Evolutionary conservation across 2,113 vertebrate genomes (phyloP), one percentile per base, ranked within the genome.

Genomic region (Nyctibius bracteatus): DNA sequence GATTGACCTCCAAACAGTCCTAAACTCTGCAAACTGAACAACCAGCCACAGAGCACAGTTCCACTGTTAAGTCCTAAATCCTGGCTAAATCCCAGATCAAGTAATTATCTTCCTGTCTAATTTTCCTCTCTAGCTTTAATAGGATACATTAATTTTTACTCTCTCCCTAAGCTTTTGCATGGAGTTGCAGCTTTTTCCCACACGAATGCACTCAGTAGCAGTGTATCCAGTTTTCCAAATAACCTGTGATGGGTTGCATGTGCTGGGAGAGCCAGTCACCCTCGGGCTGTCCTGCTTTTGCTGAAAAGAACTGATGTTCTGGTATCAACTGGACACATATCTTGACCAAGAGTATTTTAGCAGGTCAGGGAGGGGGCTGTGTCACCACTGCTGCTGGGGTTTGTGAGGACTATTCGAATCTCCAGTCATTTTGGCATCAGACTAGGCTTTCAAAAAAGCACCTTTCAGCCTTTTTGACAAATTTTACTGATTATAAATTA

Each of bases 341-440:
- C 9, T 58, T 49, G 59, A 51, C 41, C 63, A 84, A 52, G 39
- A 70, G 8, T 17, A 57, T 25, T 73, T 44, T 6, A 37, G n/a
- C 25, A 41, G 1, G 22, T 31, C 0, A 0, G 15, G 16, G 21
- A 54, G 6, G 3, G 4, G 1, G 9, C 16, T 4, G 2, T 19
- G 51, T 46, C 68, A 79, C 59, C 23, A 10, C 24, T 25, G 14
- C 8, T 35, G 0, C 51, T 58, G 74, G 14, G 21, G 13, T 7
- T 94, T 68, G 41, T 5, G 9, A 8, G 71, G 12, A 73, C 39
- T 85, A 10, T 41, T 73, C 1, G 0, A 74, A 41, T 25, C 22
- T 72, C 43, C 21, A n/a, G 47, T 3, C 18, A 68, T 61, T 70
- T 63, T 68, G 58, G 35, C 27, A 83, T 3, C 20, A 79, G 19